These are phyloP conservation scores for Pyxicephalus adspersus DNA, from an alignment of 2,113 vertebrate genomes.

Conservation along the genomic window DNA sequence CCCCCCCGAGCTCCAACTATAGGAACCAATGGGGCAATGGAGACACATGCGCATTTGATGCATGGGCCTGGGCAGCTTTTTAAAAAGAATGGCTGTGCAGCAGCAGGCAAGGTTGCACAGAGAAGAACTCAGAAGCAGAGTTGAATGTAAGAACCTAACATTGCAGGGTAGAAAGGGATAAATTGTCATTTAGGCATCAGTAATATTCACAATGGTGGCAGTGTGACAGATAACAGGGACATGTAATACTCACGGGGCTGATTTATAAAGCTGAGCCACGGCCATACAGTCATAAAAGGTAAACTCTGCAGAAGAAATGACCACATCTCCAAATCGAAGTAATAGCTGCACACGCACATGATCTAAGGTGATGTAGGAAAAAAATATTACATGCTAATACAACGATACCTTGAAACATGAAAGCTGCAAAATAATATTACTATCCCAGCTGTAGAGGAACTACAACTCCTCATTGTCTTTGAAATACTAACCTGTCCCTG, in stretches of 20 bases:
- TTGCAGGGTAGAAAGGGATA: too few relatives aligned
- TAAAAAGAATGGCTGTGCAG: too few relatives aligned
- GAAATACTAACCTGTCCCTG: constrained; percentile 80
- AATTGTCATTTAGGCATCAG: too few relatives aligned
- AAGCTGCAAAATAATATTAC: neutral
- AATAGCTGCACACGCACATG: constrained; percentile 82
- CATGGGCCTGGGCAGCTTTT: too few relatives aligned
- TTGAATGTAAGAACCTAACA: too few relatives aligned
- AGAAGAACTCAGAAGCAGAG: too few relatives aligned
- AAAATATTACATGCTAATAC: too few relatives aligned
- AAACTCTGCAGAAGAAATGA: constrained; percentile 79
- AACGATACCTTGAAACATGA: neutral
- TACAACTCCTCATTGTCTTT: neutral
- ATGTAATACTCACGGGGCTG: constrained; percentile 82
- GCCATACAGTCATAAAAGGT: constrained; percentile 91
- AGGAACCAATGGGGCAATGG: too few relatives aligned
- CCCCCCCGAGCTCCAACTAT: too few relatives aligned
- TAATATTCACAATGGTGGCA: too few relatives aligned
- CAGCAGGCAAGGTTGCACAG: too few relatives aligned
- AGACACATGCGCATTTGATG: too few relatives aligned
- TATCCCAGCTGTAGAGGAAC: neutral
- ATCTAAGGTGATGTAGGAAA: constrained; percentile 70
- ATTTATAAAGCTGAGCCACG: constrained; percentile 82
- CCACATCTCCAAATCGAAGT: constrained; percentile 82
- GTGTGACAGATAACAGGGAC: neutral